phyloP scores from a whole-genome alignment of 1,140 invertebrate genomes.

The Drosophila arizonae region DNA sequence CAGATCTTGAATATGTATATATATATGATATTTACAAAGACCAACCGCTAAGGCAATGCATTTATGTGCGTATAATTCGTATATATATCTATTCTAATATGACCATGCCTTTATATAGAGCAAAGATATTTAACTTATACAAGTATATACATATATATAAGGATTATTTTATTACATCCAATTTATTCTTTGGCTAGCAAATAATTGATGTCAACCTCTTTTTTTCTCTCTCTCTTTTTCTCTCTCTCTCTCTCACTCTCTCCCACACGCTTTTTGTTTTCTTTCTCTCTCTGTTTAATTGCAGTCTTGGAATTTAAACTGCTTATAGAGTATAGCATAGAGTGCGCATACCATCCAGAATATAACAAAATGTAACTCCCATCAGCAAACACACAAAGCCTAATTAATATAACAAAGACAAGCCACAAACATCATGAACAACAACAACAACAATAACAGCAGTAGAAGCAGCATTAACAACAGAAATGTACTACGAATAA shows the following conservation, averaged over 20 bases:
- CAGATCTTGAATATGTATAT: background rate
- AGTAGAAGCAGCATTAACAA: constrained; percentile 19
- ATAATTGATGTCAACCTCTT: constrained; percentile 26
- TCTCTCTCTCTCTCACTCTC: constrained; percentile 28
- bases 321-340: constrained; percentile 31
- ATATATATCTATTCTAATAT: background rate
- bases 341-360: constrained; percentile 22
- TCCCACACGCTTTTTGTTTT: constrained; percentile 4
- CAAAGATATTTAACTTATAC: no score
- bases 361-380: constrained; percentile 33
- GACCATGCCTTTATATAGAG: background rate
- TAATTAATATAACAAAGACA: constrained; percentile 6
- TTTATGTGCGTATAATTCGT: constrained; percentile 1
- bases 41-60: background rate
- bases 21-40: background rate
- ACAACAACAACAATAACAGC: constrained; percentile 28
- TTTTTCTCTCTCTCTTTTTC: constrained; percentile 20
- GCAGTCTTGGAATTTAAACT: constrained; percentile 76
- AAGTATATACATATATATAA: background rate
- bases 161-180: background rate
- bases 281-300: constrained; percentile 59
- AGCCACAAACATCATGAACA: constrained; percentile 16
- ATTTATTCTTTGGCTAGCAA: constrained; percentile 3
- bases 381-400: constrained; percentile 28
- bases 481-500: background rate